Conservation (phyloP, 2,113 vertebrate species). For the Ailurus styani region DNA sequence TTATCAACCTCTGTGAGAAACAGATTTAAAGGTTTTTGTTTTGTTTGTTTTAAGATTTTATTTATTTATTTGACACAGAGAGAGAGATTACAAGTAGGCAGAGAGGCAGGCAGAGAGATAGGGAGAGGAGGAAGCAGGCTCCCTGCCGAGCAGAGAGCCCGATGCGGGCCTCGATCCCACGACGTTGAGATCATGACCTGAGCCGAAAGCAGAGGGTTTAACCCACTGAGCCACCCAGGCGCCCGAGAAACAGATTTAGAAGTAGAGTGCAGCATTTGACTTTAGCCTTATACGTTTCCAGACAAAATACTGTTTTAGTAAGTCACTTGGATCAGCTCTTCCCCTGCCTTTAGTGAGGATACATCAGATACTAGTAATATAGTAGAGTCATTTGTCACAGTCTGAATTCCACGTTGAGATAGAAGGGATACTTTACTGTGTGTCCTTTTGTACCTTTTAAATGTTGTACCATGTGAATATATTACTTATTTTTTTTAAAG, state of each 20-base stretch:
- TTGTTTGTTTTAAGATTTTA: too few species aligned
- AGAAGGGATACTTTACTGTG: not conserved
- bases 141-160: too few species aligned
- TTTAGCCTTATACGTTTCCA: not conserved
- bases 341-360: not conserved
- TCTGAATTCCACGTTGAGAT: not conserved
- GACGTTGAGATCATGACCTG: too few species aligned
- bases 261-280: not conserved
- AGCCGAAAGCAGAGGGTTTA: too few species aligned
- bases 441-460: not conserved
- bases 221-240: too few species aligned
- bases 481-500: not conserved
- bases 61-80: too few species aligned
- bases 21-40: too few species aligned
- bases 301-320: not conserved
- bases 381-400: not conserved
- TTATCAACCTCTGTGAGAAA: not conserved
- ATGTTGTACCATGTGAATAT: not conserved
- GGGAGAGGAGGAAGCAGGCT: too few species aligned
- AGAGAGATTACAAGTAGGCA: too few species aligned
- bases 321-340: not conserved
- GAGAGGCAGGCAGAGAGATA: too few species aligned
- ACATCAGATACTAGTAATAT: not conserved
- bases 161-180: too few species aligned
- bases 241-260: conserved; percentile 14